These are phyloP conservation scores for Ginglymostoma cirratum DNA, from an alignment of 2,113 vertebrate genomes.

Conservation along the genomic window DNA sequence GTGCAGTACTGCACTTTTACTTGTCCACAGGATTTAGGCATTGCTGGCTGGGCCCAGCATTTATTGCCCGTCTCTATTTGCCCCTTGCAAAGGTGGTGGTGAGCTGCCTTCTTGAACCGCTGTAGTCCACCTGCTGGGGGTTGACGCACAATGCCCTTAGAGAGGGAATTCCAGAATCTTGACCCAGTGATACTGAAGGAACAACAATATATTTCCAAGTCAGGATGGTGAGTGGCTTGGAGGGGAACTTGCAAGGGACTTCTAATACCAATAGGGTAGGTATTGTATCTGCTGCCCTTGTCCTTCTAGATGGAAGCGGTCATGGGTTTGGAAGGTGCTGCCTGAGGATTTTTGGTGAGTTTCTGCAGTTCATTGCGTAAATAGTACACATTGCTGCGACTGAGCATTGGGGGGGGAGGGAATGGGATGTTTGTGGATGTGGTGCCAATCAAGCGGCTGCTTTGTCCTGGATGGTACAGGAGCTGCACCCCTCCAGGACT, in stretches of 20 bases:
- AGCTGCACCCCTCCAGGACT: not conserved
- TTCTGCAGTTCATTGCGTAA: not conserved
- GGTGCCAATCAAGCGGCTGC: not conserved
- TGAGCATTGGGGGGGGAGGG: not conserved
- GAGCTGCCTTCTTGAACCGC: not conserved
- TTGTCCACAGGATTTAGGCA: too few relatives aligned
- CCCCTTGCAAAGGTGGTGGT: not conserved
- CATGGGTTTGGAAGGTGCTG: not conserved
- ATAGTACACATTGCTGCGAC: not conserved
- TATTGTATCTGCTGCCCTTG: not conserved
- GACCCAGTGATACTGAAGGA: not conserved
- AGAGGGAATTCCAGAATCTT: not conserved
- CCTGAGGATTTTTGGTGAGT: not conserved
- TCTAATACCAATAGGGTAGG: too few relatives aligned
- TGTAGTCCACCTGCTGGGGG: not conserved
- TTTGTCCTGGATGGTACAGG: not conserved
- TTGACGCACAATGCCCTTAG: too few relatives aligned
- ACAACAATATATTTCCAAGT: not conserved
- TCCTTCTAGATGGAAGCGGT: not conserved
- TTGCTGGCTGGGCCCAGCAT: too few relatives aligned
- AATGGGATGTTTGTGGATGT: not conserved
- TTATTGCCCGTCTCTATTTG: too few relatives aligned
- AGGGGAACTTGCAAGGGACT: not conserved
- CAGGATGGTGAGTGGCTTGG: not conserved
- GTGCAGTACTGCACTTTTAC: too few relatives aligned